Conservation (phyloP, 2,797 vertebrate species). For the Dermochelys coriacea region DNA sequence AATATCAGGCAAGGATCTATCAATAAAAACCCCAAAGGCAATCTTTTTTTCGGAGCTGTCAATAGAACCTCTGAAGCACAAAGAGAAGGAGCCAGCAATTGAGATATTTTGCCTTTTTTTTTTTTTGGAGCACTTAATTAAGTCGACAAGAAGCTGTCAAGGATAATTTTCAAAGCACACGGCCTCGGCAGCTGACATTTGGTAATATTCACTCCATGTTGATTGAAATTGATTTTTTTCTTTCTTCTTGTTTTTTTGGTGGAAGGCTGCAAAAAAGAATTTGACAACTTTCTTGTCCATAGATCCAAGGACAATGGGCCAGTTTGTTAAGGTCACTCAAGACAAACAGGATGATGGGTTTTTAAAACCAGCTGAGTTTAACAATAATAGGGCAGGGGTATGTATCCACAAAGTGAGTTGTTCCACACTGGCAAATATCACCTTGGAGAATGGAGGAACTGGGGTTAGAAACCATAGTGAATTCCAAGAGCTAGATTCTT, state of each 20-base stretch:
- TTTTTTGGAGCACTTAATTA: slow-evolving; percentile 97
- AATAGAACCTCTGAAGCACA: slow-evolving; percentile 93
- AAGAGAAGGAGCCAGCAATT: slow-evolving; percentile 88
- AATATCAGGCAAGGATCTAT: slow-evolving; percentile 95
- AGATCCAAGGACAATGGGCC: slow-evolving; percentile 89
- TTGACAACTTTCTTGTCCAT: slow-evolving; percentile 91
- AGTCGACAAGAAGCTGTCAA: slow-evolving; percentile 99
- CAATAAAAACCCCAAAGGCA: slow-evolving; percentile 94
- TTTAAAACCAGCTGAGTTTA: slow-evolving; percentile 76
- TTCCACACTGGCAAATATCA: slow-evolving; percentile 67
- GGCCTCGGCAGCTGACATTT: slow-evolving; percentile 96
- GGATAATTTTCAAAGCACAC: slow-evolving; percentile 95
- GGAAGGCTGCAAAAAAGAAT: slow-evolving; percentile 67
- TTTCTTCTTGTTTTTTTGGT: not conserved
- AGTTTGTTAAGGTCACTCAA: slow-evolving; percentile 83
- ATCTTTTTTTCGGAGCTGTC: slow-evolving; percentile 95
- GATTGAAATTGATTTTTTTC: slow-evolving; percentile 99
- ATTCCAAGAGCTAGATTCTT: slow-evolving; percentile 56
- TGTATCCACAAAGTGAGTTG: slow-evolving; percentile 69
- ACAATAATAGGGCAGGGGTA: slow-evolving; percentile 54
- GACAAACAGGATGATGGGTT: slow-evolving; percentile 86
- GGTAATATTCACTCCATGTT: slow-evolving; percentile 99
- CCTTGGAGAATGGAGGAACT: not conserved
- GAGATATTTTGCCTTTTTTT: slow-evolving; percentile 87
- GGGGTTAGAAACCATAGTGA: slow-evolving; percentile 48